Base-by-base conservation (phyloP, 2,888 invertebrate species). In the Brachyptera putata region DNA sequence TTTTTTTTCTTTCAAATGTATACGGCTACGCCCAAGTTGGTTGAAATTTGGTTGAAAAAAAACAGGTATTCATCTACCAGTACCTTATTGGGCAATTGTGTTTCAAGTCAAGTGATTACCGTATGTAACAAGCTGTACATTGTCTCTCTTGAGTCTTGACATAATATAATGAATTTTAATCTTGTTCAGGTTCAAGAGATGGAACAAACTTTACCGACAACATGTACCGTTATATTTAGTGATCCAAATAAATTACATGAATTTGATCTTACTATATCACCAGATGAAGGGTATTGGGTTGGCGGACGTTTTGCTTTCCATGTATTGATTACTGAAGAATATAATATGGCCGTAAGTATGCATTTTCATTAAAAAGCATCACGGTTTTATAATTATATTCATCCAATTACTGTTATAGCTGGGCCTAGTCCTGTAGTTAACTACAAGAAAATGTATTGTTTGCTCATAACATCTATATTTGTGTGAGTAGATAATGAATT, bases 271-370 rank as follows among this genome's bases (percentile, higher is more conserved):
- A 82, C 81, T 50, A 87, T 95, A 59, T 76, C 81, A 60, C 91
- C 94, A 1, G 89, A 91, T 67, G 92, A 94, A 76, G 95, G 95
- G 0, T 87, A 86, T 71, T 96, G 95, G 93, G 80, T 81, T 69
- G 89, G 89, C 59, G 96, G 96, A 34, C 83, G 80, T 67, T 97
- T 95, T 76, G 82, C 82, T 72, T 97, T 97, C 76, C 83, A 85
- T 71, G 83, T 96, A 67, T 81, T 82, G 70, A 91, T 96, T 61
- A 90, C 94, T 22, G 94, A 95, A 72, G 95, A 95, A 67, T 96
- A 96, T 80, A 96, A 96, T 76, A 95, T 95, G 86, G 89, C 90
- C 75, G 95, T 95, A 81, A 82, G 86, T 82, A 70, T 60, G 41
- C 25, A 22, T 25, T 4, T 50, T 30, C 48, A 48, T 9, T 4